Conservation (phyloP, 2,113 vertebrate species). For the Otis tarda region DNA sequence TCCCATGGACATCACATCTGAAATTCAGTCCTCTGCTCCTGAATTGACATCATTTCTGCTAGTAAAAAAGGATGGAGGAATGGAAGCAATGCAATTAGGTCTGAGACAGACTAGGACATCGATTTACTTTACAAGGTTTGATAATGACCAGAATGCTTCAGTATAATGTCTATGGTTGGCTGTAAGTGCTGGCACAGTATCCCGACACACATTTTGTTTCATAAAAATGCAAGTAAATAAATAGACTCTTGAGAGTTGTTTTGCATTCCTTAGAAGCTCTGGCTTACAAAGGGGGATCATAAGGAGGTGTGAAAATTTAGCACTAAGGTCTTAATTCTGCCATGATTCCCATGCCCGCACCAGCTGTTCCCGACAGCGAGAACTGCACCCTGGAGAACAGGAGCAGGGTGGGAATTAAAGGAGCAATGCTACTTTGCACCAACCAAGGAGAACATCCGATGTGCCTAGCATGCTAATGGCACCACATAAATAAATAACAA, state of each 20-base stretch:
- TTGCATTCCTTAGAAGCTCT: not conserved
- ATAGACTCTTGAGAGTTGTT: not conserved
- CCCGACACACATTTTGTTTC: not conserved
- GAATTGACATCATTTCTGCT: not conserved
- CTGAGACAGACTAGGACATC: not conserved
- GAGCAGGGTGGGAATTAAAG: not conserved
- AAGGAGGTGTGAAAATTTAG: conserved; percentile 44
- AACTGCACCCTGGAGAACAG: not conserved
- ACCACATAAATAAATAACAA: conserved; percentile 22
- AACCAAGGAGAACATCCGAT: not conserved
- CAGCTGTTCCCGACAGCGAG: not conserved
- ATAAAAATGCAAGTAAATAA: conserved; percentile 33
- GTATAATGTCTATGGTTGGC: not conserved
- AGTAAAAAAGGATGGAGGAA: not conserved
- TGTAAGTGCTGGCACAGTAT: not conserved
- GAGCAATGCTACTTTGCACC: not conserved
- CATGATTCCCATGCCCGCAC: not conserved
- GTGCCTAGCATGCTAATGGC: conserved; percentile 8
- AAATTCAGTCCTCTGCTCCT: not conserved
- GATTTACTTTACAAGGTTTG: not conserved
- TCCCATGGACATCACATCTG: not conserved
- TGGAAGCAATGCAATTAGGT: not conserved
- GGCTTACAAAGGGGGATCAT: not conserved
- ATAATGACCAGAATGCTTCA: not conserved
- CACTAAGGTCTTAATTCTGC: not conserved